Percentiles rank a stretch among this genome's conserved stretches.
Evolutionary conservation across 2,797 vertebrate genomes (phyloP).

Genomic region (Arnoldichthys spilopterus): DNA sequence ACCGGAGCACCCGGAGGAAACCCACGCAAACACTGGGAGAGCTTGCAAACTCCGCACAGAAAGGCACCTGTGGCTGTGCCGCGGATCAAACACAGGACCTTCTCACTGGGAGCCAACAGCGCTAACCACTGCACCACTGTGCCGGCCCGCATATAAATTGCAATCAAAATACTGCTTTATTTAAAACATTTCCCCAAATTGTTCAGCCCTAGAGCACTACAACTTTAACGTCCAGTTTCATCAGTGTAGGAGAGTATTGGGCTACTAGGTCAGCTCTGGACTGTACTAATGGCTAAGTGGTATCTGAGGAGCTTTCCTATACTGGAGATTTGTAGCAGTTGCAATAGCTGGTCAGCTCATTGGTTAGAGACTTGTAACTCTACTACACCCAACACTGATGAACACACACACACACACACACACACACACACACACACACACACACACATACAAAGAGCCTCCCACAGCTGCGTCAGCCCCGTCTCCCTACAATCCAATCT

Average conservation of each 20-base stretch:
- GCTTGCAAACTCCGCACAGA: too few species aligned
- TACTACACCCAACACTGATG: neutral
- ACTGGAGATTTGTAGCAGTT: neutral
- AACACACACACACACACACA: conserved; percentile 17
- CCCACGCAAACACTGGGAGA: too few species aligned
- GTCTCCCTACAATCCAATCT: conserved; percentile 79
- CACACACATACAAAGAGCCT: conserved; percentile 65
- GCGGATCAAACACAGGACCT: too few species aligned
- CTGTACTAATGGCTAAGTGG: neutral
- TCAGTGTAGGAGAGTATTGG: neutral
- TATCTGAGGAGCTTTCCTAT: neutral
- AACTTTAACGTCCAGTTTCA: neutral
- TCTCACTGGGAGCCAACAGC: too few species aligned
- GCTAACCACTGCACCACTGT: too few species aligned
- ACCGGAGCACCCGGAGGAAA: too few species aligned
- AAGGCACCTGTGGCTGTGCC: too few species aligned
- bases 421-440: conserved; percentile 23
- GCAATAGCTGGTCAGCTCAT: neutral
- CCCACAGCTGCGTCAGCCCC: conserved; percentile 78
- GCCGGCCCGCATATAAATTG: too few species aligned
- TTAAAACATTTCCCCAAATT: too few species aligned
- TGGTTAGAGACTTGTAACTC: conserved; percentile 16
- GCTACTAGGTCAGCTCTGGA: too few species aligned
- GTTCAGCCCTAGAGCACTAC: neutral
- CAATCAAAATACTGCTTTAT: too few species aligned